Evolutionary conservation across 2,888 invertebrate genomes (phyloP), one percentile per base, ranked within the genome.

Genomic region (Malthinus flaveolus): DNA sequence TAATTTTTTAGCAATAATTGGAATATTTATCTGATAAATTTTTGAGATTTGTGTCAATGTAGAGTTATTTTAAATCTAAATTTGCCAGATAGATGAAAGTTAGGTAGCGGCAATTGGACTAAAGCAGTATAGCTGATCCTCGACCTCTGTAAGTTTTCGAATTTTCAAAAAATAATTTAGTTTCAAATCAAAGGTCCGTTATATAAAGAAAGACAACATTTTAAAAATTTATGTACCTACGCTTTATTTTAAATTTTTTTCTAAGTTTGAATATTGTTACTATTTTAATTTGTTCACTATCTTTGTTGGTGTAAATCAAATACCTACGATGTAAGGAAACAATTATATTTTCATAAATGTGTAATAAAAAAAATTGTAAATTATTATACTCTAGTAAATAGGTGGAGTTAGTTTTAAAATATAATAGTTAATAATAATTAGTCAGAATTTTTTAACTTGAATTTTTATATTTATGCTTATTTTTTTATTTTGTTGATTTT

Each of bases 321-420:
- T 50, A 46, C 37, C 9, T 54, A 54, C 32, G 13, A 54, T 42
- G 39, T 55, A 50, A 50, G 45, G 39, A 49, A 15, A 49, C 49
- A 39, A 50, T 54, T 53, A 54, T 63, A 61, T 61, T 63, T 59
- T 59, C 62, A 13, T 62, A 60, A 51, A 60, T 51, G 51, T 60
- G 51, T 55, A 60, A 56, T 44, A 50, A 45, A 33, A 23, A 23
- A 39, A 34, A 51, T 46, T 56, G 32, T 32, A 45, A 42, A 56
- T 49, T 49, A 56, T 33, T 57, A 52, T 51, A 52, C 47, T 52
- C 47, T 52, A 51, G 42, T 57, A 55, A 55, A 55, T 44, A 33
- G 49, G 42, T 48, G 35, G 35, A 44, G 11, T 34, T 33, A 55
- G 37, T 31, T 11, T 34, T 47, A 56, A 42, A 32, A 34, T 42